A percentile compares a stretch with the other conserved stretches of the same genome.
Conservation (phyloP, 2,113 vertebrate genomes). For the Etia nguti region DNA sequence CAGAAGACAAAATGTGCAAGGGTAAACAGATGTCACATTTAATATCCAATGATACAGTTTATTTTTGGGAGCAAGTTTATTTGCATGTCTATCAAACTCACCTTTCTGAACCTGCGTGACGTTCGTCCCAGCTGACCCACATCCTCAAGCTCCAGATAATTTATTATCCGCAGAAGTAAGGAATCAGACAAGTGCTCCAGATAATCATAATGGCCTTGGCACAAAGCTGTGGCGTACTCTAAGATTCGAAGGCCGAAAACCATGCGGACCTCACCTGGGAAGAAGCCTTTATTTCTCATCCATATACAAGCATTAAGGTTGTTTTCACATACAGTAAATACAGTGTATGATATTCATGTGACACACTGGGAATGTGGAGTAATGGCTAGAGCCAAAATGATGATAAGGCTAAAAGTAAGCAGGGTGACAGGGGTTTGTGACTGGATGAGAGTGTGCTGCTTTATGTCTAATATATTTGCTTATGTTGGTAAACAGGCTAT, state of each 20-base stretch:
- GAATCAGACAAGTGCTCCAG: constrained; percentile 76
- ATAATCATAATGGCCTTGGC: constrained; percentile 77
- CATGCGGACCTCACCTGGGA: constrained; percentile 70
- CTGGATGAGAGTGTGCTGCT: background rate
- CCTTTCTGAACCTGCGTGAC: constrained; percentile 73
- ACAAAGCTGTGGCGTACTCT: constrained; percentile 73
- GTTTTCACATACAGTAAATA: background rate
- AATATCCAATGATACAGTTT: background rate
- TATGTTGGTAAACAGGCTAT: background rate
- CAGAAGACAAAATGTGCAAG: background rate
- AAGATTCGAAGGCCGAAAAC: constrained; percentile 74
- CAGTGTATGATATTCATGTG: background rate
- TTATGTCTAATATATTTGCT: background rate
- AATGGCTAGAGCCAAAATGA: background rate
- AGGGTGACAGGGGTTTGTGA: background rate
- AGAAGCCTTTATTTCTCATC: background rate
- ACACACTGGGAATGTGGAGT: background rate
- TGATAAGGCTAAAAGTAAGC: background rate
- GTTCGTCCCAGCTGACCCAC: constrained; percentile 74
- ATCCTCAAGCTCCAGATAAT: constrained; percentile 80
- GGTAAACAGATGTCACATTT: background rate
- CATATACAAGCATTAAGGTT: background rate
- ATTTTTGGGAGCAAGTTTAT: background rate
- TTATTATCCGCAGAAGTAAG: constrained; percentile 77
- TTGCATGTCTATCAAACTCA: constrained; percentile 36